phyloP scores from a whole-genome alignment of 2,113 vertebrate species.

The Psittacara wagleri region DNA sequence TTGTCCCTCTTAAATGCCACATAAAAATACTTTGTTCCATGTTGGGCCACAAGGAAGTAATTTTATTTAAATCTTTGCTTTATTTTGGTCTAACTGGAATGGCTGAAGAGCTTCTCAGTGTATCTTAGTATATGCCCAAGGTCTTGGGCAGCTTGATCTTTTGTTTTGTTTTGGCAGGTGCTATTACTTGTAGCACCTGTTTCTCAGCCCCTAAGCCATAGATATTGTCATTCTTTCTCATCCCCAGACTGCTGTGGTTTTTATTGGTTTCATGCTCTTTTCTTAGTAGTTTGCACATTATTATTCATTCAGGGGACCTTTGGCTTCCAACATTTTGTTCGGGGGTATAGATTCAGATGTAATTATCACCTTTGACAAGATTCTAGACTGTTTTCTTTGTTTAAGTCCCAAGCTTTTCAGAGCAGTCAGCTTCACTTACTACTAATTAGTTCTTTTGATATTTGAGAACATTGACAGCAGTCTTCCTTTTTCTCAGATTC shows the following conservation, averaged over 20 bases:
- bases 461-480: not conserved
- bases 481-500: not conserved
- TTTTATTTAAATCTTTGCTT: not conserved
- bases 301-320: not conserved
- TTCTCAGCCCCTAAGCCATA: not conserved
- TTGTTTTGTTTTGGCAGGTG: not conserved
- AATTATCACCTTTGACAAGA: not conserved
- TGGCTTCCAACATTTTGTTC: not conserved
- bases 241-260: not conserved
- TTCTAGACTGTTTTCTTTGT: not conserved
- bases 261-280: not conserved
- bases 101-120: not conserved
- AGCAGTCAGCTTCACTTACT: not conserved
- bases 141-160: not conserved
- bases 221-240: not conserved
- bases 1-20: not conserved
- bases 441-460: not conserved
- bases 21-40: not conserved
- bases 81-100: not conserved
- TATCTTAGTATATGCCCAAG: not conserved
- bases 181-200: not conserved
- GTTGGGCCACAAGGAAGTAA: not conserved
- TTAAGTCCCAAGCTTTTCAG: not conserved
- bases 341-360: not conserved
- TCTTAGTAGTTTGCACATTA: not conserved